phyloP scores from a whole-genome alignment of 2,113 vertebrate genomes.

The Solenodon paradoxus region DNA sequence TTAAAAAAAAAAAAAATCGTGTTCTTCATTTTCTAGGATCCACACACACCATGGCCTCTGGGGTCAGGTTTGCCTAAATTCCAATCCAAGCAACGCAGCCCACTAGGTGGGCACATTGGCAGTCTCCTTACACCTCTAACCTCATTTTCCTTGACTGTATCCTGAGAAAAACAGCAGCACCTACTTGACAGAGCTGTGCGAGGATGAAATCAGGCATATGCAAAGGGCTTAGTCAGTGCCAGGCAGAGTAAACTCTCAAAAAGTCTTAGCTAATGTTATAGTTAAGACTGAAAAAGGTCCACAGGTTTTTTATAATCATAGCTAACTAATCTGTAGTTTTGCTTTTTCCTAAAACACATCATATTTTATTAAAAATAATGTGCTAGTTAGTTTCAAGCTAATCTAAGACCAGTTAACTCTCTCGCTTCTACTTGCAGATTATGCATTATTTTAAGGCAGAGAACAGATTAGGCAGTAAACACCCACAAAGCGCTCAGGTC shows the following conservation, averaged over 20 bases:
- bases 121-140: background rate
- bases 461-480: background rate
- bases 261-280: background rate
- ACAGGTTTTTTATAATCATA: background rate
- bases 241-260: background rate
- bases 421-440: conserved; percentile 12
- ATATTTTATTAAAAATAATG: conserved; percentile 70
- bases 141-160: background rate
- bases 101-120: rapidly evolving
- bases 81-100: background rate
- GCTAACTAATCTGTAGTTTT: background rate
- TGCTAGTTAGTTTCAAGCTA: conserved; percentile 54
- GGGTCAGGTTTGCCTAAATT: background rate
- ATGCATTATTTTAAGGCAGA: conserved; percentile 2
- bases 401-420: conserved; percentile 59
- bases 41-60: background rate
- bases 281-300: background rate
- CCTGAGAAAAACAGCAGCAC: background rate
- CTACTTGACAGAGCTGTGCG: background rate
- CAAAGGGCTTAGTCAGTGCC: background rate
- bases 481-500: background rate
- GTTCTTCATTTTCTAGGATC: background rate
- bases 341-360: background rate
- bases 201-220: background rate
- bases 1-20: background rate